Conservation (phyloP, 2,113 vertebrate species). For the Siphamia tubifer region DNA sequence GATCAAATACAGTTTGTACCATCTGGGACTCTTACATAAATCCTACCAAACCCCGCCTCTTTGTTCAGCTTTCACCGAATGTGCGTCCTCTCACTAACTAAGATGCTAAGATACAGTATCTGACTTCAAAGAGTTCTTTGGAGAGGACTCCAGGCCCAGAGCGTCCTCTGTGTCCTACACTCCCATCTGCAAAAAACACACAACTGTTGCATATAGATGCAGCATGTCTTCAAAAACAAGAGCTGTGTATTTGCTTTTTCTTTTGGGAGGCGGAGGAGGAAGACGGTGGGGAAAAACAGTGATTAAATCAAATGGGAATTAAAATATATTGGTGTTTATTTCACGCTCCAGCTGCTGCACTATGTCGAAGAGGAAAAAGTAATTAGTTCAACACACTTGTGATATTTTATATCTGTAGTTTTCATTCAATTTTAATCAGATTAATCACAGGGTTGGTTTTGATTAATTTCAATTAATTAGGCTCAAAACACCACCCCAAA, state of each 20-base stretch:
- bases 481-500: too few species aligned
- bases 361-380: conserved; percentile 30
- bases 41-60: background rate
- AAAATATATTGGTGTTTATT: conserved; percentile 40
- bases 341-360: conserved; percentile 57
- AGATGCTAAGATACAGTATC: conserved; percentile 5
- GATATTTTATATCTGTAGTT: conserved; percentile 22
- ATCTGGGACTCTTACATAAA: conserved; percentile 51
- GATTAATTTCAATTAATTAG: too few species aligned
- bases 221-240: background rate
- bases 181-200: background rate
- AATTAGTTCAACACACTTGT: conserved; percentile 37
- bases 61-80: conserved; percentile 7
- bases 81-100: conserved; percentile 2
- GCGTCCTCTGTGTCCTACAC: conserved; percentile 39
- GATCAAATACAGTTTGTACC: conserved; percentile 26
- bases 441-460: background rate
- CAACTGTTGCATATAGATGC: conserved; percentile 10
- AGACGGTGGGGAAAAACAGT: background rate
- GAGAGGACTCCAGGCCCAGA: conserved; percentile 11
- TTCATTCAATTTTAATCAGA: conserved; percentile 28
- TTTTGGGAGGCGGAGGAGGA: background rate
- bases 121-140: conserved; percentile 48
- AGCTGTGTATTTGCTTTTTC: background rate
- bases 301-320: conserved; percentile 37